phyloP scores from a whole-genome alignment of 2,797 vertebrate species.

The Tokudaia muenninki region DNA sequence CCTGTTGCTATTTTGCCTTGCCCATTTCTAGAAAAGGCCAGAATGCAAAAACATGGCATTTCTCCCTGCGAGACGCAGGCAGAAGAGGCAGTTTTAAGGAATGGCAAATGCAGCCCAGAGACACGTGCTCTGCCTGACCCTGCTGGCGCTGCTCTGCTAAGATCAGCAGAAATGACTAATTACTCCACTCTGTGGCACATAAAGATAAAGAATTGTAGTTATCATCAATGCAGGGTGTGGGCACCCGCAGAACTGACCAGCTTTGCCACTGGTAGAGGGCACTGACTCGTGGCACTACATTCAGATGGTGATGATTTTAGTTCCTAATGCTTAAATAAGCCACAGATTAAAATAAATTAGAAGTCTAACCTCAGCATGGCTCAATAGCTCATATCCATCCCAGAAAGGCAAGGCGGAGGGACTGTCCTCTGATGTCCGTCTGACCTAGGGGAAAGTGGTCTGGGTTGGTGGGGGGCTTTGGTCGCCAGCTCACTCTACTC shows the following conservation, averaged over 20 bases:
- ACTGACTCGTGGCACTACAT: constrained; percentile 71
- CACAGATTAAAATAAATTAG: constrained; percentile 66
- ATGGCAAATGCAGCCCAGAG: constrained; percentile 30
- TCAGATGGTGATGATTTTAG: constrained; percentile 28
- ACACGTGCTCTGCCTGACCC: constrained; percentile 57
- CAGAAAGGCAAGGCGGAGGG: neutral
- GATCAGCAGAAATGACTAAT: constrained; percentile 83
- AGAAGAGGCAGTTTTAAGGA: neutral
- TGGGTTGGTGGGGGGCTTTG: neutral
- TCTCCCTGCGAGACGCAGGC: neutral
- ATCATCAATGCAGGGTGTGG: constrained; percentile 68
- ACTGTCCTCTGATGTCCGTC: neutral
- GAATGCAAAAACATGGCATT: neutral
- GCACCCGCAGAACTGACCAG: constrained; percentile 55
- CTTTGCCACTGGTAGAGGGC: neutral
- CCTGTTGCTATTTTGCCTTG: neutral
- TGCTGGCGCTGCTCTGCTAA: constrained; percentile 38
- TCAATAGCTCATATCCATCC: constrained; percentile 52
- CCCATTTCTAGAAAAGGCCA: neutral
- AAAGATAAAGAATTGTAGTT: constrained; percentile 79
- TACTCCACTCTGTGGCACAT: constrained; percentile 73
- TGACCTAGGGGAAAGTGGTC: neutral
- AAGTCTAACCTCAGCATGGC: constrained; percentile 24
- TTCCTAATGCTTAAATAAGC: constrained; percentile 65
- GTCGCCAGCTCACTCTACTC: too few species aligned